phyloP scores from a whole-genome alignment of 2,113 vertebrate genomes.

The Regulus satrapa region DNA sequence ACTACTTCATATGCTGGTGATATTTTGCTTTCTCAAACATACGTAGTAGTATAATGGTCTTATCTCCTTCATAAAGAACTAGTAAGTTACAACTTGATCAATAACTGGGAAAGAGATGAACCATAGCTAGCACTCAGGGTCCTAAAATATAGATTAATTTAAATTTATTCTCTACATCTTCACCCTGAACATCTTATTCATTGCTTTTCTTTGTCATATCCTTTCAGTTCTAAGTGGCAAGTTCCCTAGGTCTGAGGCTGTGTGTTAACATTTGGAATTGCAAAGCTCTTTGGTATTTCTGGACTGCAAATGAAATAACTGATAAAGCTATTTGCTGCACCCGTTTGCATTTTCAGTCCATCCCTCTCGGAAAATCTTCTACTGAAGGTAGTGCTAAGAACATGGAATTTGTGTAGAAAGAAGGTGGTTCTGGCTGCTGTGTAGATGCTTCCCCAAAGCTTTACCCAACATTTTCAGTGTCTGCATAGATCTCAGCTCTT shows the following conservation, averaged over 20 bases:
- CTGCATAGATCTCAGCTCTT: neutral
- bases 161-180: neutral
- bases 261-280: neutral
- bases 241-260: neutral
- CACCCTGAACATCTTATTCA: neutral
- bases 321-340: neutral
- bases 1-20: neutral
- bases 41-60: neutral
- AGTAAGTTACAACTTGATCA: neutral
- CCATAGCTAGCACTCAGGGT: neutral
- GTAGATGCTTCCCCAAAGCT: neutral
- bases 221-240: neutral
- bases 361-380: neutral
- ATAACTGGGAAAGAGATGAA: neutral
- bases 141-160: neutral
- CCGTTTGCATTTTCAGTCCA: neutral
- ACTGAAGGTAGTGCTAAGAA: neutral
- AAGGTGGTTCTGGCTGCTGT: neutral
- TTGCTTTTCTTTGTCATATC: neutral
- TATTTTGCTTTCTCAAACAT: conserved; percentile 38
- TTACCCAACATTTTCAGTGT: neutral
- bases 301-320: neutral
- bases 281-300: neutral
- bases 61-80: neutral
- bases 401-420: accelerated